A percentile compares a stretch with the other conserved stretches of the same genome.
phyloP scores from a whole-genome alignment of 1,140 invertebrate genomes.

The Drosophila sucinea region DNA sequence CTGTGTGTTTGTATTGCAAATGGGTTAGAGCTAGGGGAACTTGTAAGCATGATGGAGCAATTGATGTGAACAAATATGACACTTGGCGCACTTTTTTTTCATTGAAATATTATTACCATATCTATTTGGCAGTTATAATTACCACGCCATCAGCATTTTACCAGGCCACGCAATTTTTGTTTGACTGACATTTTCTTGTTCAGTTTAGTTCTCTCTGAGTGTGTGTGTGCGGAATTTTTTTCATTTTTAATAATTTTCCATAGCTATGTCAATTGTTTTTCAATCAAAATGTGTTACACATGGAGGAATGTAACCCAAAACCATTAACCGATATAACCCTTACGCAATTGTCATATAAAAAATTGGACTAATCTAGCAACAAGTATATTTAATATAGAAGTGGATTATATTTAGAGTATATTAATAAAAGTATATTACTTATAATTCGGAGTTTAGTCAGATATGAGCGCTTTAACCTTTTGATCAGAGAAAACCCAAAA shows the following conservation, averaged over 20 bases:
- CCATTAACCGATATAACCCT: neutral
- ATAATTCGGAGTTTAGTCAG: too few relatives aligned
- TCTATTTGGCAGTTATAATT: slow-evolving; percentile 70
- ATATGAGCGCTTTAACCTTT: too few relatives aligned
- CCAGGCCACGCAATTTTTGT: slow-evolving; percentile 62
- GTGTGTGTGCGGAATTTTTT: slow-evolving; percentile 56
- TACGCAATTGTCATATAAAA: neutral
- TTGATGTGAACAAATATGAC: slow-evolving; percentile 28
- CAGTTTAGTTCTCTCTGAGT: slow-evolving; percentile 16
- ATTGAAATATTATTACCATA: slow-evolving; percentile 63
- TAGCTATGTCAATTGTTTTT: slow-evolving; percentile 60
- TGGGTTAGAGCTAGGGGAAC: slow-evolving; percentile 65
- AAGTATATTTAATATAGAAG: too few relatives aligned
- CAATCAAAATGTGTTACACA: slow-evolving; percentile 52
- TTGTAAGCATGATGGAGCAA: slow-evolving; percentile 54
- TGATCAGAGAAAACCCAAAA: too few relatives aligned
- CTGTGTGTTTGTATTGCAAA: slow-evolving; percentile 46
- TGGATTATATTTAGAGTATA: too few relatives aligned
- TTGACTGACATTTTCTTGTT: slow-evolving; percentile 58
- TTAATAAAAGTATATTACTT: too few relatives aligned
- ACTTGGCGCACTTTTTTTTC: slow-evolving; percentile 16
- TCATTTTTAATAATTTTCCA: slow-evolving; percentile 59
- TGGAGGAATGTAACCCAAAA: slow-evolving; percentile 21
- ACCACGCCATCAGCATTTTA: slow-evolving; percentile 52
- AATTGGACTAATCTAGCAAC: too few relatives aligned